A percentile compares a stretch with the other conserved stretches of the same genome.
phyloP scores from a whole-genome alignment of 30 jellyfish, hydroid and myxozoan species.

The Aurelia coerulea region DNA sequence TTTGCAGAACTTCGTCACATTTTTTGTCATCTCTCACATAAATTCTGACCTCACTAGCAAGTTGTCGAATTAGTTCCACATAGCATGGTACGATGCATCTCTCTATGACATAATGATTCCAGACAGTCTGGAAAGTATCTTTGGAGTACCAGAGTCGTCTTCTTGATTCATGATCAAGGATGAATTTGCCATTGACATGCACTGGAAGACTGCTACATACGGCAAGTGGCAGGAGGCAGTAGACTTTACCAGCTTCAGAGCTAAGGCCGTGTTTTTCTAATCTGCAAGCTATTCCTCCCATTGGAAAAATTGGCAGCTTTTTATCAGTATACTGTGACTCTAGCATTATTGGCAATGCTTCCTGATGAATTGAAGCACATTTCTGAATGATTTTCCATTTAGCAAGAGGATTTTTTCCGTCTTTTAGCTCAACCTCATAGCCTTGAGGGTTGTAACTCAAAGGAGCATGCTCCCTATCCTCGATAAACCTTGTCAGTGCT shows the following conservation, averaged over 20 bases:
- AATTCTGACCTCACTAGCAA: background rate
- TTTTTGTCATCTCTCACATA: background rate
- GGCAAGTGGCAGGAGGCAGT: slow-evolving; percentile 78
- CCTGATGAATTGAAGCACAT: slow-evolving; percentile 27
- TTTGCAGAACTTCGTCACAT: background rate
- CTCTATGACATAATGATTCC: slow-evolving; percentile 72
- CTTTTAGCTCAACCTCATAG: background rate
- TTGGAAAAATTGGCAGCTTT: slow-evolving; percentile 54
- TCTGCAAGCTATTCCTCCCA: slow-evolving; percentile 74
- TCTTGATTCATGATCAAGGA: slow-evolving; percentile 84
- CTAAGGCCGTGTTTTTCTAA: background rate
- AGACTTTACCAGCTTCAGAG: slow-evolving; percentile 39
- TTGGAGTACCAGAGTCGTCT: slow-evolving; percentile 60
- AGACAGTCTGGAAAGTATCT: slow-evolving; percentile 40
- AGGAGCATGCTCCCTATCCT: background rate
- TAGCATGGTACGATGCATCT: slow-evolving; percentile 74
- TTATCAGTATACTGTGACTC: slow-evolving; percentile 15
- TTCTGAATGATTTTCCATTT: slow-evolving; percentile 49
- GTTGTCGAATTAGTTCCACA: slow-evolving; percentile 14
- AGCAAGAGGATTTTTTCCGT: background rate
- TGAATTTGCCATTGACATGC: slow-evolving; percentile 72
- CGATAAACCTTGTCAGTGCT: background rate
- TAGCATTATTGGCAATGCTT: slow-evolving; percentile 21
- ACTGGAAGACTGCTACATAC: slow-evolving; percentile 50
- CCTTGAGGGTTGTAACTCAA: background rate